Conservation (phyloP, 2,888 invertebrate species). For the Hipparchia semele region DNA sequence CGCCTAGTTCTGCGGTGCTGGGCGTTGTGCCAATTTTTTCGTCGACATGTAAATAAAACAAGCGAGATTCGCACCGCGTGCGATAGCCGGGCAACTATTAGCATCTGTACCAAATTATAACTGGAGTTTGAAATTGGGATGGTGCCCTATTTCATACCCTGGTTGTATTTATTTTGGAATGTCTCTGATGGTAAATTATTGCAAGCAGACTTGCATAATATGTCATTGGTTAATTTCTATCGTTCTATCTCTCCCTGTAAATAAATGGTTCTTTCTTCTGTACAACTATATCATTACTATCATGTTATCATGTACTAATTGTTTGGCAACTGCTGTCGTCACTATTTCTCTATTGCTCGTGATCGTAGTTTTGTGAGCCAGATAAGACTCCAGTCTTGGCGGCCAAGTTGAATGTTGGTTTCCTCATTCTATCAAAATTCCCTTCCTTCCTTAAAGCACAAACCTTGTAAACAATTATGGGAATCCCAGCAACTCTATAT, state of each 20-base stretch:
- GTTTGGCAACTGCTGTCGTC: too few species aligned
- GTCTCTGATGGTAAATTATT: constrained; percentile 6
- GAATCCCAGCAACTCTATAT: too few species aligned
- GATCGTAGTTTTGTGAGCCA: too few species aligned
- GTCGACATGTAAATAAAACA: constrained; percentile 69
- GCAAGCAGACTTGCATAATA: constrained; percentile 9
- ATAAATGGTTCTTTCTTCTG: neutral
- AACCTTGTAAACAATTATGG: too few species aligned
- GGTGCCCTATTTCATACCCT: constrained; percentile 34
- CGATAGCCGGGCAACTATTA: constrained; percentile 44
- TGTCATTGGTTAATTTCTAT: neutral
- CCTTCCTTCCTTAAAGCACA: too few species aligned
- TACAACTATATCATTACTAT: too few species aligned
- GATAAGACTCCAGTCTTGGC: too few species aligned
- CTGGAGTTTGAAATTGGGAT: constrained; percentile 49
- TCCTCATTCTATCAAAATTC: too few species aligned
- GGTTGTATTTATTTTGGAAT: constrained; percentile 25
- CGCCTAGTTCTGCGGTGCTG: constrained; percentile 41
- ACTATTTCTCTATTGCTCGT: too few species aligned
- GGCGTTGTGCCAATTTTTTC: constrained; percentile 73
- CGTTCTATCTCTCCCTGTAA: neutral
- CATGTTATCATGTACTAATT: too few species aligned
- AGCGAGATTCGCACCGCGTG: constrained; percentile 61
- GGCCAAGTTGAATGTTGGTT: too few species aligned
- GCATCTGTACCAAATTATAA: constrained; percentile 55